Base-by-base conservation (phyloP, 2,888 invertebrate genomes). In the Clistopyga incitator region DNA sequence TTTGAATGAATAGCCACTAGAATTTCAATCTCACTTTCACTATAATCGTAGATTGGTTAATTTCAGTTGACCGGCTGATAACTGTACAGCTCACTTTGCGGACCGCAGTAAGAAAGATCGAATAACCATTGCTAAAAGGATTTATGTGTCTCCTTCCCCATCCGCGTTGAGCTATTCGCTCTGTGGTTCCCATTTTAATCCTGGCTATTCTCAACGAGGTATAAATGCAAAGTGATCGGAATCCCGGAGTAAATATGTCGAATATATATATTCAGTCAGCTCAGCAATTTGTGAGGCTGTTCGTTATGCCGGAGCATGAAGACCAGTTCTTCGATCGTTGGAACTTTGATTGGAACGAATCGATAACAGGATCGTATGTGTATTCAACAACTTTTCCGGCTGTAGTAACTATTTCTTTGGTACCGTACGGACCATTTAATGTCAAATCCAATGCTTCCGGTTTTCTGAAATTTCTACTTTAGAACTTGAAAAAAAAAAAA, bases 301-400 rank as follows among this genome's bases (percentile, higher is more conserved):
- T 77, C 72, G 67, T 83, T 83, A 78, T 72, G 74, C 80, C 45
- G 80, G 50, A 84, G 72, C 72, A 38, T 38, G 25, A 59, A 76
- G 67, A 50, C 68, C 61, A 47, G 23, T 54, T 54, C 47, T 50
- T 68, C 81, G 70, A 81, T 83, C 84, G 79, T 78, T 87, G 86
- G 88, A 88, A 88, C 89, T 88, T 89, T 88, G 88, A 89, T 89
- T 89, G 88, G 88, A 84, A 85, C 85, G 80, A 86, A 75, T 74
- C 71, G 80, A 75, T 75, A 76, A 78, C 75, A 68, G 50, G 56
- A 47, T 50, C 29, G 50, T 56, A 42, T 20, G 47, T 61, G 20
- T 54, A 70, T 78, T 54, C 81, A 80, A 86, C 84, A 80, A 85
- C 76, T 84, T 84, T 81, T 85, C 86, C 81, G 20, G 15, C 34